phyloP scores from a whole-genome alignment of 1,140 invertebrate genomes.

The Aphaenogaster ashmeadi region DNA sequence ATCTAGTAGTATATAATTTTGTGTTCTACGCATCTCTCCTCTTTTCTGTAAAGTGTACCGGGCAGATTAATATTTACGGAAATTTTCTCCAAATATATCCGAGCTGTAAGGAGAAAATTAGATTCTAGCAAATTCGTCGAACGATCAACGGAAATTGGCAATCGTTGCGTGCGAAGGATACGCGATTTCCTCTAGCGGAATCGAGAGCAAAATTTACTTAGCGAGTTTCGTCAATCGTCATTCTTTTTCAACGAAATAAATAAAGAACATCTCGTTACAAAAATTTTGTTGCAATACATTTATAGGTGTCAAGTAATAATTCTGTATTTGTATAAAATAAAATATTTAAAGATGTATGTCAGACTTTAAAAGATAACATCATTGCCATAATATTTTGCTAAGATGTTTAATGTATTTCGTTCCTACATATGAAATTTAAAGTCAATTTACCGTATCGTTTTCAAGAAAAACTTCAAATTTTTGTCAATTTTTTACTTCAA shows the following conservation, averaged over 20 bases:
- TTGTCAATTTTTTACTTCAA: no score
- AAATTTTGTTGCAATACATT: slow-evolving; percentile 3
- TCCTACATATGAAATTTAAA: no score
- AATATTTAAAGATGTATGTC: no score
- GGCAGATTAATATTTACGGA: slow-evolving; percentile 53
- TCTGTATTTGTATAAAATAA: not conserved
- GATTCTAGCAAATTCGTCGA: slow-evolving; percentile 20
- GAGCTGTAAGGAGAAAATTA: slow-evolving; percentile 51
- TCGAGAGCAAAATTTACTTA: not conserved
- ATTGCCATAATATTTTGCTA: no score
- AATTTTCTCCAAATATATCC: slow-evolving; percentile 32
- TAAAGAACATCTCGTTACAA: not conserved
- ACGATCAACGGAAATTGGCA: slow-evolving; percentile 73
- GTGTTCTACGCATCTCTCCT: not conserved
- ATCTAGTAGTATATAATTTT: not conserved
- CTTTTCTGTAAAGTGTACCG: not conserved
- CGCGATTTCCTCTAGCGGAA: not conserved
- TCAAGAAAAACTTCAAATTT: no score
- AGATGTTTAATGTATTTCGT: no score
- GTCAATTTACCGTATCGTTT: no score
- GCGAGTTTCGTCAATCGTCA: not conserved
- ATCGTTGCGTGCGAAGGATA: slow-evolving; percentile 65
- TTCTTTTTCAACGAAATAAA: not conserved
- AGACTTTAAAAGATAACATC: no score
- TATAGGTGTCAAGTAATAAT: not conserved